Evolutionary conservation across 2,113 vertebrate genomes (phyloP), one percentile per base, ranked within the genome.

Genomic region (Dicrurus megarhynchus): DNA sequence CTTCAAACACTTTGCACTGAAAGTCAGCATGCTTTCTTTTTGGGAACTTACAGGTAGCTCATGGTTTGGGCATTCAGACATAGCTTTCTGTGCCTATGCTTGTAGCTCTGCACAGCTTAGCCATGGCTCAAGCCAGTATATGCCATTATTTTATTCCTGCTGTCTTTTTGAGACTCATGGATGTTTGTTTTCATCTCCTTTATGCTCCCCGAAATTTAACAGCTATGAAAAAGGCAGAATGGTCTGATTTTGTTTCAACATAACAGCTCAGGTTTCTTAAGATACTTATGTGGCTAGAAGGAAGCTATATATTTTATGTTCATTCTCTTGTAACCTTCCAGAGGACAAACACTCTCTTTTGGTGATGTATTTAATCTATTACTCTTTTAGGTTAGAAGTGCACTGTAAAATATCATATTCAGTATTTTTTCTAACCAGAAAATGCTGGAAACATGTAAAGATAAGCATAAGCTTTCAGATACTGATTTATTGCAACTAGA

Each of bases 1-100:
- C 33, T 39, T 23, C 32, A 44, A 35, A 60, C 17, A 37, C 23
- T 63, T 37, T 37, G 7, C 21, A 46, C n/a, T 44, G 17, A 17
- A 65, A 61, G n/a, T 13, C 24, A 70, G 42, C 11, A 20, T 2
- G 0, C 33, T 20, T 42, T 26, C 6, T 67, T 24, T 35, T 14
- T 10, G 32, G 52, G 22, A 67, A 39, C 4, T 47, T 28, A 7
- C 6, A 42, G 18, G 6, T 6, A 42, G 46, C 16, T 69, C 27
- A 20, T n/a, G 33, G 15, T 30, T 63, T 26, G 50, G 60, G 44
- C 35, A 46, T 46, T 74, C 24, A 39, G 24, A 13, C 0, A 1
- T 0, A 21, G 3, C 24, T 33, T 44, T 65, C 41, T 33, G 2
- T 16, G 8, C 6, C 16, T 18, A 5, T 3, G 9, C 27, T 28